Base-by-base conservation (phyloP, 35 echinoderm and acorn worm species). In the Chiridota heheva region DNA sequence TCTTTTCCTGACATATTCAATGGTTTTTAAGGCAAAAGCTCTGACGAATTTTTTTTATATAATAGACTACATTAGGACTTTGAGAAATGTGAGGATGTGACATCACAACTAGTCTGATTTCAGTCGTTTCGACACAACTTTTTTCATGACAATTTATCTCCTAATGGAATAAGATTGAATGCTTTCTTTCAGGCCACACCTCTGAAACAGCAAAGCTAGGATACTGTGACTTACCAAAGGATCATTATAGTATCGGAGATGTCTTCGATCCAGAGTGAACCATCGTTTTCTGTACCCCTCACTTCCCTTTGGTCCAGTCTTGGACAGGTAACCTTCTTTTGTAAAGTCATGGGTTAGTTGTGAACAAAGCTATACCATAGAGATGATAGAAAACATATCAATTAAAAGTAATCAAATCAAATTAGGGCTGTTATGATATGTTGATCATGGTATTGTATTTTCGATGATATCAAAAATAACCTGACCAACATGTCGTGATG, bases 211-310 rank as follows among this genome's bases (percentile, higher is more conserved):
- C 40, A n/a, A 20, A 7, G n/a, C 16, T 40, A 40, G 26, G 36
- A 3, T 86, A 28, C 16, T 28, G 6, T 60, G 5, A 73, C 95
- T 92, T 62, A 98, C 95, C 85, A 98, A 53, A 47, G 95, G 95
- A 39, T 85, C 89, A 69, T 67, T 44, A 56, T 84, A 98, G 64
- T 98, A 98, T 34, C 79, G 86, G 13, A 98, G 85, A 45, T 85
- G 78, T 29, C 86, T 87, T 57, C 80, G 73, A 68, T 91, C 89
- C 1, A 98, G 75, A 0, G 89, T 85, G 36, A 98, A 88, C 95
- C 95, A 98, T 47, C 95, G 81, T 24, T 87, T 91, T 32, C 70
- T 84, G 89, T 87, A 98, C 20, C 89, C 80, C 70, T 98, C 95
- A 30, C 72, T 92, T 10, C 95, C 95, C 45, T 81, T 91, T 3